Base-by-base conservation (phyloP, 2,113 vertebrate species). In the Ondatra zibethicus region DNA sequence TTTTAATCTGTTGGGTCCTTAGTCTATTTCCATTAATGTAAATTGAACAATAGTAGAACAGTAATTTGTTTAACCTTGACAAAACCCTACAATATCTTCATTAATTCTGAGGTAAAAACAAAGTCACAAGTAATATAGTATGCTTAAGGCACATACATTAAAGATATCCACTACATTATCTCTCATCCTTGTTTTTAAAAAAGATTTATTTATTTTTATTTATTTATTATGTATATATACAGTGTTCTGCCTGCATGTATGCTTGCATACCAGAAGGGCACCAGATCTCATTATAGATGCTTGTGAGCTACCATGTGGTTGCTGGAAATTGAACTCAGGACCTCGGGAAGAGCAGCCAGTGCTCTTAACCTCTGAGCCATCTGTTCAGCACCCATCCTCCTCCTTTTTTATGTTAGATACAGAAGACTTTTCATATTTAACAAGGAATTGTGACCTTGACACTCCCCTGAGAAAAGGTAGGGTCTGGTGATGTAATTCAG, bases 11-110 rank as follows among this genome's bases (percentile, higher is more conserved):
- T 85, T 65, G 39, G 88, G 25, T 45, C 70, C 19, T 90, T 89
- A 55, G 50, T 96, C 63, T 88, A 92, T 68, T 94, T 31, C 39
- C 94, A 78, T 55, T 45, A 70, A 93, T 68, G 39, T 14, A 76
- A 94, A 50, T 13, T 80, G 31, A 92, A 82, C n/a, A 92, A 80
- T 7, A 95, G 33, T 36, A 94, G 10, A 86, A 33, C 29, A 86
- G 70, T 77, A 42, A 36, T 92, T 66, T 75, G 93, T 29, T 86
- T 86, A 75, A 55, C 7, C 36, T 95, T 76, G 12, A 39, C 61
- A 97, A 96, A 95, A 47, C 55, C 50, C 36, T 93, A 87, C 94
- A n/a, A 89, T 33, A 87, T 63, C 45, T 85, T 65, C 76, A 93
- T 42, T 75, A 21, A 7, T 91, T 90, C 76, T 52, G 50, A 80